Conservation (phyloP, 53 echinoderm and acorn worm species). For the Holothuria leucospilota region DNA sequence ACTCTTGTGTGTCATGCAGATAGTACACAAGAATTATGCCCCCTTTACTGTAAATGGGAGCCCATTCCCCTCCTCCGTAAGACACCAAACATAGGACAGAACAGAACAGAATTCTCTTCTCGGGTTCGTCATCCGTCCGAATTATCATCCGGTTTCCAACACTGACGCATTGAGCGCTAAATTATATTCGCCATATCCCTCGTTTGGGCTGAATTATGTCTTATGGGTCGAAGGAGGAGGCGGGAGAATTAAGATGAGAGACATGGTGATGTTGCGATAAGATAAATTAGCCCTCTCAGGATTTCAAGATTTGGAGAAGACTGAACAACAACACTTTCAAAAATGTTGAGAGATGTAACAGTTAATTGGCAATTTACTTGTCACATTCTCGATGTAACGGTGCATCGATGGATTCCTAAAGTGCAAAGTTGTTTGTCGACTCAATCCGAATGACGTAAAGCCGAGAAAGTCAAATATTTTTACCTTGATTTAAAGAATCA, state of each 20-base stretch:
- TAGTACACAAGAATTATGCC: slow-evolving; percentile 37
- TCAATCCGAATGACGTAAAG: too few species aligned
- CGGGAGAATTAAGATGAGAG: background rate
- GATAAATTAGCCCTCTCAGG: slow-evolving; percentile 15
- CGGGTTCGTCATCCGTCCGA: too few species aligned
- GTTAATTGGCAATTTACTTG: slow-evolving; percentile 45
- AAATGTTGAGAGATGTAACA: slow-evolving; percentile 29
- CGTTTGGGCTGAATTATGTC: slow-evolving; percentile 32
- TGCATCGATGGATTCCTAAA: slow-evolving; percentile 6
- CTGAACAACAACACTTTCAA: slow-evolving; percentile 39
- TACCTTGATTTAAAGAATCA: too few species aligned
- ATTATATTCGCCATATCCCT: background rate
- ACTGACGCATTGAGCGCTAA: slow-evolving; percentile 11
- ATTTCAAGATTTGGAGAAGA: background rate
- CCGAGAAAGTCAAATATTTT: too few species aligned
- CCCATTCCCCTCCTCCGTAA: too few species aligned
- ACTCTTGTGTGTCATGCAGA: slow-evolving; percentile 29
- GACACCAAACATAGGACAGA: too few species aligned
- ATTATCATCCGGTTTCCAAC: too few species aligned
- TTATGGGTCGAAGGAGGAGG: background rate
- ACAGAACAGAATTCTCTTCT: too few species aligned
- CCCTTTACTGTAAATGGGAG: too few species aligned
- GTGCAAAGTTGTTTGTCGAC: too few species aligned
- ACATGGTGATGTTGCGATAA: slow-evolving; percentile 10
- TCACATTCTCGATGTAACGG: background rate